phyloP scores from a whole-genome alignment of 2,888 invertebrate species.

The Ochropleura plecta region DNA sequence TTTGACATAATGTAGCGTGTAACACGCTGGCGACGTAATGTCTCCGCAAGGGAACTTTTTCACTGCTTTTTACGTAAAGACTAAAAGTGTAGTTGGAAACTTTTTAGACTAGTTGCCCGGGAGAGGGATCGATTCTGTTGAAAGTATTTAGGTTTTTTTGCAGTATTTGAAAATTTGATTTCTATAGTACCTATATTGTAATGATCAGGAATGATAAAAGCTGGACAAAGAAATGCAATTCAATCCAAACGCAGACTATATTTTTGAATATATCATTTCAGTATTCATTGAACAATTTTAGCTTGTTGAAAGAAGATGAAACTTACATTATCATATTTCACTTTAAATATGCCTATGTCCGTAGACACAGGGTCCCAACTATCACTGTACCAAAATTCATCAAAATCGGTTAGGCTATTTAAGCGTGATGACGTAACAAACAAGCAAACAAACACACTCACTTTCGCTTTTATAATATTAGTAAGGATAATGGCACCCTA shows the following conservation, averaged over 20 bases:
- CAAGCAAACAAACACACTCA: too few species aligned
- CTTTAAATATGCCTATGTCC: too few species aligned
- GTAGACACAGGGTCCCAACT: too few species aligned
- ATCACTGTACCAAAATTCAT: too few species aligned
- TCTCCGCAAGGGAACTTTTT: slow-evolving; percentile 69
- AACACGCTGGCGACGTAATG: slow-evolving; percentile 51
- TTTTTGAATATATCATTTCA: neutral
- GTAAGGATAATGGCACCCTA: neutral
- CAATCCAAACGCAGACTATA: neutral
- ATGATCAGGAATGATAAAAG: neutral
- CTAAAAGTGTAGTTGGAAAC: slow-evolving; percentile 69
- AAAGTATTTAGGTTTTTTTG: neutral
- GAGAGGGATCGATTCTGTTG: slow-evolving; percentile 26
- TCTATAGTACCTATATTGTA: neutral
- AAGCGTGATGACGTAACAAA: too few species aligned
- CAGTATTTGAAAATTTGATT: too few species aligned
- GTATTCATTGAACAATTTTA: neutral
- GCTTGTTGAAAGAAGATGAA: neutral
- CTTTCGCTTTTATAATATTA: too few species aligned
- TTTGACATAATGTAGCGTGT: slow-evolving; percentile 54
- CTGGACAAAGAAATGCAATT: neutral
- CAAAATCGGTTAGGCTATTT: too few species aligned
- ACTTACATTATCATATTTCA: neutral
- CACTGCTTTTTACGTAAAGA: slow-evolving; percentile 73
- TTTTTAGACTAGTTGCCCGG: slow-evolving; percentile 70